Base-by-base conservation (phyloP, 2,113 vertebrate genomes). In the Carlito syrichta region DNA sequence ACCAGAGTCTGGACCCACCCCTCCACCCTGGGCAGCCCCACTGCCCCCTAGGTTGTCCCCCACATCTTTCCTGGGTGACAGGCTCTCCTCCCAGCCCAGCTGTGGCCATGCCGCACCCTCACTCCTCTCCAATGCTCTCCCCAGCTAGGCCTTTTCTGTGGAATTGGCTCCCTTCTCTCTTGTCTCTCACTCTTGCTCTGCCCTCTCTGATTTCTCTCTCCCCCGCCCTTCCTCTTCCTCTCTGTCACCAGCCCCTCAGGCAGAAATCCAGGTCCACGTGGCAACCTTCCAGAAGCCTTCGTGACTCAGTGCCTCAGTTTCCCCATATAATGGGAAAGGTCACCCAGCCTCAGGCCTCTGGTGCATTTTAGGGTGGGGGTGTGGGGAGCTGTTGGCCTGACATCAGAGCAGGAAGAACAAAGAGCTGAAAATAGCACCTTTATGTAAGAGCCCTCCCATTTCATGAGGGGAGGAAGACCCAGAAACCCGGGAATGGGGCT, bases 361-460 rank as follows among this genome's bases (percentile, higher is more conserved):
- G n/a, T 74, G 40, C 88, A 19, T 85, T 85, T 92, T 54, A 88
- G 79, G 43, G 32, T 56, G 52, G 89, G n/a, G 52, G 11, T 17
- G 6, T 10, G 48, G 50, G 54, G 20, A 76, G 48, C 43, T 54
- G 9, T 11, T 48, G 69, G 62, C 40, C 86, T 71, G 54, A 87
- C 73, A 11, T 71, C 16, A 60, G 25, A 66, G 48, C 94, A 20
- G 1, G 2, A 52, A 71, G 87, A 95, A 85, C 62, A 87, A 93
- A 84, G 79, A 79, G 66, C 90, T 78, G 76, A 78, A 95, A 94
- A 93, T 82, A 88, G 95, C 87, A 66, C 63, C 69, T 96, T 96
- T 96, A 79, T 35, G 40, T 94, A 89, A 92, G 79, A 50, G 20
- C 45, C 63, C 25, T 79, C 52, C 22, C 3, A 0, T 20, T 2